phyloP scores from a whole-genome alignment of 2,888 invertebrate genomes.

The Orthosia gracilis region DNA sequence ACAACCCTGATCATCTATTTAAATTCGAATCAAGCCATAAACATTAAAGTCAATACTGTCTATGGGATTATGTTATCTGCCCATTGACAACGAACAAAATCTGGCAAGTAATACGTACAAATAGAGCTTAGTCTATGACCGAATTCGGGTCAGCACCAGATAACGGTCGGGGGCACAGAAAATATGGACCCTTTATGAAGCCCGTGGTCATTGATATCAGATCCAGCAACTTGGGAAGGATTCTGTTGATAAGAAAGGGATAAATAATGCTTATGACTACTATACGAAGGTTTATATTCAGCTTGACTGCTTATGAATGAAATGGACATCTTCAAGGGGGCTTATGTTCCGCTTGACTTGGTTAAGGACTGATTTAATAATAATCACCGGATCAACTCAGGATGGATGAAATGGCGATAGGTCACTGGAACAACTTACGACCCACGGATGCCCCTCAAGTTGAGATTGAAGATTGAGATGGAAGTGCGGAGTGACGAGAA shows the following conservation, averaged over 20 bases:
- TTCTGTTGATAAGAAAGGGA: conserved; percentile 27
- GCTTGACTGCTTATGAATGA: not conserved
- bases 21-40: not conserved
- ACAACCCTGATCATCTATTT: not conserved
- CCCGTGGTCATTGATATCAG: conserved; percentile 29
- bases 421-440: too few relatives aligned
- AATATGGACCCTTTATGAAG: conserved; percentile 55
- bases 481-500: too few relatives aligned
- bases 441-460: too few relatives aligned
- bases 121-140: conserved; percentile 50
- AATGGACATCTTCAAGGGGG: not conserved
- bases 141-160: conserved; percentile 52
- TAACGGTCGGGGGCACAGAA: conserved; percentile 45
- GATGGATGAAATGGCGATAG: too few relatives aligned
- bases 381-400: too few relatives aligned
- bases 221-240: conserved; percentile 48
- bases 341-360: not conserved
- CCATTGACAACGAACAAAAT: conserved; percentile 47
- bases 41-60: not conserved
- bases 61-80: conserved; percentile 28
- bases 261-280: conserved; percentile 30
- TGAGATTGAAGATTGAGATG: too few relatives aligned
- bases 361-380: too few relatives aligned
- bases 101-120: conserved; percentile 51
- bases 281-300: not conserved